A percentile compares a stretch with the other conserved stretches of the same genome.
phyloP scores from a whole-genome alignment of 1,140 invertebrate species.

The Ctenoplectra terminalis region DNA sequence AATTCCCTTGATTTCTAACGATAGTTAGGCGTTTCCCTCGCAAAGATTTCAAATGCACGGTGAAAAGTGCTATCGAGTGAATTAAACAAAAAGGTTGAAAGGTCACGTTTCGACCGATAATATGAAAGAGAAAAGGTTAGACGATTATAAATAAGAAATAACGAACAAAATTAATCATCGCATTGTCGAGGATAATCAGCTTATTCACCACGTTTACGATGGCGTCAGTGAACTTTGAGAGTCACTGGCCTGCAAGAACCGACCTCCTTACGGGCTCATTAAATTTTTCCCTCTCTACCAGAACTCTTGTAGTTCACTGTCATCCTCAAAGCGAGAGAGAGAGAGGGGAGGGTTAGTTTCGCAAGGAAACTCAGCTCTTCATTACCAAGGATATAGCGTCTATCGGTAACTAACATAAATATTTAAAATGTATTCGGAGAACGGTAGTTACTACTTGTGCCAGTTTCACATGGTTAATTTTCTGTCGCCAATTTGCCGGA shows the following conservation, averaged over 20 bases:
- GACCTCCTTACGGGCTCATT: constrained; percentile 71
- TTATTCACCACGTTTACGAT: constrained; percentile 45
- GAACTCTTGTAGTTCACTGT: constrained; percentile 66
- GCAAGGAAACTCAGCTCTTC: constrained; percentile 42
- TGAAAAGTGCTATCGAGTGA: not conserved
- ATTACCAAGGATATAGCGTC: constrained; percentile 50
- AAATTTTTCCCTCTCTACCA: constrained; percentile 69
- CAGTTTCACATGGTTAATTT: constrained; percentile 44
- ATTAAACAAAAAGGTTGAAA: not conserved
- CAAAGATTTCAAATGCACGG: not conserved
- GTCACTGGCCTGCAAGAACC: constrained; percentile 67
- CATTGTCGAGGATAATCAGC: constrained; percentile 57
- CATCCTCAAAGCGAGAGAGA: constrained; percentile 47
- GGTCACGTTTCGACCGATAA: not conserved
- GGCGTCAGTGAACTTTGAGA: constrained; percentile 70
- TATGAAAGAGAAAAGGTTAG: not conserved
- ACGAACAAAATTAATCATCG: constrained; percentile 27
- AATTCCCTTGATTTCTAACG: constrained; percentile 1
- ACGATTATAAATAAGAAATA: constrained; percentile 3
- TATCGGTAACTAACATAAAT: constrained; percentile 32
- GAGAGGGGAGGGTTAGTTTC: constrained; percentile 44
- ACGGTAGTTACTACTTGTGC: constrained; percentile 29
- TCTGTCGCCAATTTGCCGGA: constrained; percentile 52
- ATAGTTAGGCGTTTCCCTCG: not conserved
- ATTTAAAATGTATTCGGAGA: constrained; percentile 39